Conservation (phyloP, 92 coral and sea anemone species). For the Montipora capitata region DNA sequence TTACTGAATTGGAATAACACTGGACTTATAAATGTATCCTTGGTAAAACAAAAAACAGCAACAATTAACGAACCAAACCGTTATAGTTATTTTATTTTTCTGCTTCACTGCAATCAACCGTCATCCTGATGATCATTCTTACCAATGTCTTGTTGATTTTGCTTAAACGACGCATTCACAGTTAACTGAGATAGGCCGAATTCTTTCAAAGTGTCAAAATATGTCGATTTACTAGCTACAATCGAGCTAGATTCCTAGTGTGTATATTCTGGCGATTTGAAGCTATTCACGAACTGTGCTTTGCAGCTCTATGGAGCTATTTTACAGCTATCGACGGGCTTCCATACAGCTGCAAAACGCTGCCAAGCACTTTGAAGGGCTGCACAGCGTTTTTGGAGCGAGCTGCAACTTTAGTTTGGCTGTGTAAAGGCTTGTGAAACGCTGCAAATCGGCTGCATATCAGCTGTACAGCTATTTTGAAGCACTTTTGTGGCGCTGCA, state of each 20-base stretch:
- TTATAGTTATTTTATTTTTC: not conserved
- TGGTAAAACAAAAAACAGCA: not conserved
- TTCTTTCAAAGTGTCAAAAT: not conserved
- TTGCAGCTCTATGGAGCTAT: not conserved
- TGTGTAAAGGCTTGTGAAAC: not conserved
- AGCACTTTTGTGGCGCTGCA: conserved; percentile 3
- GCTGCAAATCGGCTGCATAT: conserved; percentile 10
- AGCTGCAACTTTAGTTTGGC: conserved; percentile 17
- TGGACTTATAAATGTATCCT: not conserved
- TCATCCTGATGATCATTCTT: not conserved
- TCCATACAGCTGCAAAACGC: conserved; percentile 7
- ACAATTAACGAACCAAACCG: not conserved
- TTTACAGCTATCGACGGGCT: conserved; percentile 4
- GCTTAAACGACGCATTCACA: not conserved
- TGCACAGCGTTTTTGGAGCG: conserved; percentile 15
- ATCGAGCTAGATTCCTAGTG: not conserved
- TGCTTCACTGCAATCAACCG: conserved; percentile 1
- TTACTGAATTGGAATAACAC: not conserved
- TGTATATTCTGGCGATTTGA: not conserved
- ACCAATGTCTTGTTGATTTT: too few species aligned
- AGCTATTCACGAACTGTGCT: not conserved
- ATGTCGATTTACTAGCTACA: not conserved
- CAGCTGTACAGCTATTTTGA: conserved; percentile 19
- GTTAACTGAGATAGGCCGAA: not conserved
- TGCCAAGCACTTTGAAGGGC: conserved; percentile 7